Evolutionary conservation across 2,888 invertebrate genomes (phyloP).

Genomic region (Cantharis nigra): DNA sequence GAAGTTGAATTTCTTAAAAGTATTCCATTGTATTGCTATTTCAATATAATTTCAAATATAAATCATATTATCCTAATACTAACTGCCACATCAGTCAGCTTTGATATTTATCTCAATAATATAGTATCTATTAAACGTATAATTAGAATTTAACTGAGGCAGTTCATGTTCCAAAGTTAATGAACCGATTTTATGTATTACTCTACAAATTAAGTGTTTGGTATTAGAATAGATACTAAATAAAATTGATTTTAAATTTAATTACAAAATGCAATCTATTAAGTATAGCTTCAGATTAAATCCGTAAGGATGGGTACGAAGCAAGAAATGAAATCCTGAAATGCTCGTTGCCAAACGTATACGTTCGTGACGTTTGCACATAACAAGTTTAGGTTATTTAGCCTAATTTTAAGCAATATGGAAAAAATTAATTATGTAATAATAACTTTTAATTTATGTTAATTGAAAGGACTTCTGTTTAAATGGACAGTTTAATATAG

Average conservation of each 20-base stretch:
- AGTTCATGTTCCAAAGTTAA: background rate
- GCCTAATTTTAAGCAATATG: too few species aligned
- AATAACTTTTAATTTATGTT: too few species aligned
- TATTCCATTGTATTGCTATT: background rate
- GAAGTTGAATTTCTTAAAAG: conserved; percentile 15
- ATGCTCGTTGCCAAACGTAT: too few species aligned
- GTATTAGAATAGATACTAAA: background rate
- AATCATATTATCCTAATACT: background rate
- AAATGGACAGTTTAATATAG: too few species aligned
- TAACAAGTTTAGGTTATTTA: too few species aligned
- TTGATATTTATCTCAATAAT: background rate
- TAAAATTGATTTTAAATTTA: background rate
- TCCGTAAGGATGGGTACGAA: too few species aligned
- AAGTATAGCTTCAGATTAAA: background rate
- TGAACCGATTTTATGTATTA: background rate
- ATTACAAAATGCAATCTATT: background rate
- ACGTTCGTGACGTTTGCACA: too few species aligned
- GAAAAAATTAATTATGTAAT: too few species aligned
- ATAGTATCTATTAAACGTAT: background rate
- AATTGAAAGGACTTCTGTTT: too few species aligned
- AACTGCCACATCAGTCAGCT: background rate
- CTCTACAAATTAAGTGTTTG: background rate
- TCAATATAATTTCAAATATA: background rate
- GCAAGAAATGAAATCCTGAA: too few species aligned
- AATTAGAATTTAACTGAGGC: background rate